Base-by-base conservation (phyloP, 2,113 vertebrate species). In the Datnioides undecimradiatus region DNA sequence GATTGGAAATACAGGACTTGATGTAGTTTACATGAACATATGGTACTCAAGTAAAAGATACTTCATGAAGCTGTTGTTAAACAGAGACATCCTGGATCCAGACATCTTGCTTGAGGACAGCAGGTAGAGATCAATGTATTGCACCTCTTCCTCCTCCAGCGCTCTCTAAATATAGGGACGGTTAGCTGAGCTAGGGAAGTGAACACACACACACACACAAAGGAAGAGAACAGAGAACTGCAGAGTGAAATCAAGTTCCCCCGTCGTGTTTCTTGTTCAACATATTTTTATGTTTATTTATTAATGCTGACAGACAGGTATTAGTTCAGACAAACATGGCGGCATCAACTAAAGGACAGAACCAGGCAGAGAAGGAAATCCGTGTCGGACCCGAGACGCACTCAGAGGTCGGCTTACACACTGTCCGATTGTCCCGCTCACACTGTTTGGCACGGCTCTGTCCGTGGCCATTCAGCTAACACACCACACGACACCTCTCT, bases 251-350 rank as follows among this genome's bases (percentile, higher is more conserved):
- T 40, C 19, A 23, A 5, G 11, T 9, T 2, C n/a, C 14, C 25
- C 16, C 11, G n/a, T 40, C 13, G 12, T 31, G 21, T 45, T 63
- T 51, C 10, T 80, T 31, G 67, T 81, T 81, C 49, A 48, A 79
- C 77, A 73, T 88, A 25, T 72, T 84, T 84, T 80, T 8, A 64
- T 64, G 52, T 87, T 87, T 78, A 82, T 91, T 92, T 67, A 68
- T 78, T 82, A 82, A 91, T 82, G 76, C 86, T 84, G 84, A 92
- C 84, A 88, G 79, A 87, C 84, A 76, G 69, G 58, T 60, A 75
- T 51, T 52, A 82, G 49, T 86, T 88, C 73, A 85, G 78, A 91
- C 89, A 77, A 81, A 90, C 73, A 75, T 65, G 79, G 82, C 65
- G 87, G 70, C 83, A 67, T 77, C 76, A 43, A 67, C 79, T 45